A percentile compares a stretch with the other conserved stretches of the same genome.
These are phyloP conservation scores for Rhinichthys klamathensis DNA, from an alignment of 2,113 vertebrate genomes.

Conservation along the genomic window DNA sequence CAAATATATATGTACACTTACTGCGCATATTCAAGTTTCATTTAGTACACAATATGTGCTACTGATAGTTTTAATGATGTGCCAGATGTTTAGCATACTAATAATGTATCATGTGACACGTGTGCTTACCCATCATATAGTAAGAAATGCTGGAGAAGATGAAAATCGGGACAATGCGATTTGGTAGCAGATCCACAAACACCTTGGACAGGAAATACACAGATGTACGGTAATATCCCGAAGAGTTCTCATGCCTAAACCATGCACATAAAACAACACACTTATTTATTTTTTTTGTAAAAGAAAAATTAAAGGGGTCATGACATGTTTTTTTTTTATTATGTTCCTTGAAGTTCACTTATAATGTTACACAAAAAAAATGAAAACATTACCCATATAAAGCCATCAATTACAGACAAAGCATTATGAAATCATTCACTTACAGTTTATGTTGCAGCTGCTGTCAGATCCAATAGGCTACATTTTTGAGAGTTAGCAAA, in stretches of 20 bases:
- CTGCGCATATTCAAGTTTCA: neutral
- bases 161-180: constrained; percentile 77
- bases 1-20: constrained; percentile 11
- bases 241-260: constrained; percentile 64
- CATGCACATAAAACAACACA: constrained; percentile 15
- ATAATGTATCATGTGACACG: neutral
- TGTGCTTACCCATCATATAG: constrained; percentile 79
- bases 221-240: constrained; percentile 68
- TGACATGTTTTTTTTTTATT: no score
- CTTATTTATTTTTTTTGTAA: neutral
- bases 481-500: no score
- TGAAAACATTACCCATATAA: no score
- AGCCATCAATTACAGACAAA: no score
- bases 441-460: no score
- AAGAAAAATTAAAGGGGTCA: neutral
- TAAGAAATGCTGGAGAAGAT: constrained; percentile 76
- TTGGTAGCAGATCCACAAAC: constrained; percentile 79
- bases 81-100: neutral
- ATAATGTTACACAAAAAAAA: no score
- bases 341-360: no score
- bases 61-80: neutral
- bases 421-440: no score
- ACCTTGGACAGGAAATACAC: constrained; percentile 70
- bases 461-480: no score
- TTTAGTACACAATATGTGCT: neutral